Base-by-base conservation (phyloP, 2,113 vertebrate species). In the Trematomus loennbergii region DNA sequence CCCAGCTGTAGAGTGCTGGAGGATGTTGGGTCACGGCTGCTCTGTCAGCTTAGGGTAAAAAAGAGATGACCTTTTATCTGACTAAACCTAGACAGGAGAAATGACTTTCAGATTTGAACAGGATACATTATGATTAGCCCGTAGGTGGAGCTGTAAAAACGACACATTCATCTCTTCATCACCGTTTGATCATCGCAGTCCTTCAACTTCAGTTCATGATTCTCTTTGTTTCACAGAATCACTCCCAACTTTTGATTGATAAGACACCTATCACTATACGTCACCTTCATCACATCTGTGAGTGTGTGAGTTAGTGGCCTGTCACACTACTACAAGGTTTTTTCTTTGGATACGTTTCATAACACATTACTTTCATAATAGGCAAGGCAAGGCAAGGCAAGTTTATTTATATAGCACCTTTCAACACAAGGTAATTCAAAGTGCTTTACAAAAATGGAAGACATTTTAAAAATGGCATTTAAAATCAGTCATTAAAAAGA, bases 61-160 rank as follows among this genome's bases (percentile, higher is more conserved):
- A 61, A 43, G 12, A 64, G 40, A 68, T 71, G 72, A 88, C 75
- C 65, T 78, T 78, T 76, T 45, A 60, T 83, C 69, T 62, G 36
- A 20, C 49, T 22, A 4, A 0, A 6, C 45, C 2, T 20, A 52
- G 0, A 74, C 71, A n/a, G 48, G 48, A 58, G 70, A 36, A 66
- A 29, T 0, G 57, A 65, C 15, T 64, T 75, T 75, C 0, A 67
- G 18, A 79, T 84, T 57, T 77, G 3, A 79, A 33, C 45, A 49
- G 46, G 45, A 78, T 64, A 57, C 62, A 49, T 85, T 81, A 55
- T 12, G 10, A 76, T 53, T 68, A 63, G 68, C 69, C 29, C 78
- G 9, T 5, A 66, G 55, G 8, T 9, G 57, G 53, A 49, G 43
- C 52, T 64, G 50, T n/a, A 33, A 53, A 58, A 79, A 40, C 1